Percentiles rank a stretch among this genome's conserved stretches.
These are phyloP conservation scores for Cochlearius cochlearius DNA, from an alignment of 2,113 vertebrate species.

Conservation along the genomic window DNA sequence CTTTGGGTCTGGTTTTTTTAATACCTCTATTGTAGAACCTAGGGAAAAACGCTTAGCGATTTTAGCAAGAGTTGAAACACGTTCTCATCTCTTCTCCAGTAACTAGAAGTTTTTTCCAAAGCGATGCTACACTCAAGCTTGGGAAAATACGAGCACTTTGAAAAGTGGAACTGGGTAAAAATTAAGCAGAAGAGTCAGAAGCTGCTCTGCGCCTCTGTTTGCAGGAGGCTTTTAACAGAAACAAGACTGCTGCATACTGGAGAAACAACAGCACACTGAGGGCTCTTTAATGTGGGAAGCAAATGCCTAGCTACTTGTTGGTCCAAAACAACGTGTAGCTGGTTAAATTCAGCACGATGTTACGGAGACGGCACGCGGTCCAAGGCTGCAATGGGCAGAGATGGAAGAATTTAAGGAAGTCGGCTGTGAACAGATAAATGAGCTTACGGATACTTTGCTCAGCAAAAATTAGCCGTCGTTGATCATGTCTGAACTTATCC, in stretches of 20 bases:
- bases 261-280: not conserved
- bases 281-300: not conserved
- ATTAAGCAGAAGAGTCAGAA: not conserved
- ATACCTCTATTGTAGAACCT: not conserved
- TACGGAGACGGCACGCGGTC: not conserved
- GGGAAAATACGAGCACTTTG: not conserved
- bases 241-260: too few species aligned
- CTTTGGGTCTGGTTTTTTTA: not conserved
- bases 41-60: not conserved
- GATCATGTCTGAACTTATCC: conserved; percentile 1
- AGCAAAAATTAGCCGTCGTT: not conserved
- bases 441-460: not conserved
- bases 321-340: not conserved
- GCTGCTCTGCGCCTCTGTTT: not conserved
- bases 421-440: not conserved
- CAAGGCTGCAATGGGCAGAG: not conserved
- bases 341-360: not conserved
- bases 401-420: not conserved
- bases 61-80: not conserved
- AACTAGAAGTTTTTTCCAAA: not conserved
- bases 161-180: not conserved
- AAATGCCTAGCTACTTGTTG: not conserved
- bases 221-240: not conserved
- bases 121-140: not conserved
- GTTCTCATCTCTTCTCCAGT: not conserved